Percentiles rank a stretch among this genome's conserved stretches.
Conservation (phyloP, 2,113 vertebrate species). For the Bucco capensis region DNA sequence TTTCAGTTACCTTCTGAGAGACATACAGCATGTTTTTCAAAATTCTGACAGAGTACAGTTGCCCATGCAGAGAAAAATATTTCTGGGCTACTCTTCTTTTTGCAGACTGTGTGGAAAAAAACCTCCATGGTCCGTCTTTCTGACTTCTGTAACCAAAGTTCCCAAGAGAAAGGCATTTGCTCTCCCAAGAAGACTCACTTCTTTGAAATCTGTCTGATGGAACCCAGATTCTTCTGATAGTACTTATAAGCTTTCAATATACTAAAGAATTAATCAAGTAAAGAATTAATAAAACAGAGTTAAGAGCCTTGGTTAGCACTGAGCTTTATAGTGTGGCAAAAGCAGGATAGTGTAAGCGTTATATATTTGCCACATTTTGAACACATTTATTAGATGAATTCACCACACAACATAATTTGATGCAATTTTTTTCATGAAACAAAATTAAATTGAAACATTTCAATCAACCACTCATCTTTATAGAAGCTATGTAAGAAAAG, state of each 20-base stretch:
- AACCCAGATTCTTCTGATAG: background rate
- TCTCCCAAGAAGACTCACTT: background rate
- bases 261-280: background rate
- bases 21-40: background rate
- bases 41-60: background rate
- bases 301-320: background rate
- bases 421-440: background rate
- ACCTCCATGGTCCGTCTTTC: background rate
- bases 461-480: background rate
- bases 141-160: background rate
- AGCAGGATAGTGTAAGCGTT: background rate
- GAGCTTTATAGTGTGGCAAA: background rate
- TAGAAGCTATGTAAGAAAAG: background rate
- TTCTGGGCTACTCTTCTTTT: background rate
- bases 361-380: background rate
- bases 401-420: background rate
- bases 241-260: background rate
- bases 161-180: background rate
- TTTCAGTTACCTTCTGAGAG: slow-evolving; percentile 27
- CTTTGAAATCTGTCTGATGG: background rate
- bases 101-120: background rate
- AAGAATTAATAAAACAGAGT: background rate
- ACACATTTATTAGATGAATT: background rate
- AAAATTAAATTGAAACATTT: background rate
- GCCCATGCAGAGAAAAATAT: slow-evolving; percentile 1